Evolutionary conservation across 2,797 vertebrate genomes (phyloP).

Genomic region (Anguilla anguilla): DNA sequence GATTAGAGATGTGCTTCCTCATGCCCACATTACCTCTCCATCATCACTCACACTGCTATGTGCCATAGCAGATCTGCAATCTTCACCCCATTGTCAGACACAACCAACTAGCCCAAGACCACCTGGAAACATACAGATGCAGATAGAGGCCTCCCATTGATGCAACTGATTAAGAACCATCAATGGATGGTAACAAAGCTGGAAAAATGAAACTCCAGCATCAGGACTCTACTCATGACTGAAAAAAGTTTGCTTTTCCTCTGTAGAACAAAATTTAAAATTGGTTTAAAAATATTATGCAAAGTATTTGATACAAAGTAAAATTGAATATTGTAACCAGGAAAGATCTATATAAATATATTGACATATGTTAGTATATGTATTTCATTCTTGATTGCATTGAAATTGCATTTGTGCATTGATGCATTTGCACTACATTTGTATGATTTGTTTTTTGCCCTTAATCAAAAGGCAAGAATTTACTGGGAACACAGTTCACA

Average conservation of each 20-base stretch:
- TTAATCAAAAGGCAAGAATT: conserved; percentile 41
- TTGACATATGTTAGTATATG: background rate
- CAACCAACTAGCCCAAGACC: background rate
- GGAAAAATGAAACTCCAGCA: no score
- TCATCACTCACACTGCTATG: no score
- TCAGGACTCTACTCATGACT: background rate
- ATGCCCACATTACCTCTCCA: background rate
- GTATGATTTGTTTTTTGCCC: conserved; percentile 39
- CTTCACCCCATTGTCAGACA: background rate
- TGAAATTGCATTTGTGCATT: background rate
- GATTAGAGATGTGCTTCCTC: background rate
- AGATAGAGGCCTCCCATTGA: no score
- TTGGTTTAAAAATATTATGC: background rate
- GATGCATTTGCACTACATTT: background rate
- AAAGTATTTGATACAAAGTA: background rate
- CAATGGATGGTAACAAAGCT: no score
- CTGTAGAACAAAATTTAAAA: background rate
- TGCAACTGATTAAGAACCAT: no score
- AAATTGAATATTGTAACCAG: background rate
- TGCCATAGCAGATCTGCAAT: background rate
- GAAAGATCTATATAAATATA: background rate
- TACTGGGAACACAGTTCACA: conserved; percentile 45
- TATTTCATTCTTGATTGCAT: background rate
- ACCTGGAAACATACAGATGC: background rate
- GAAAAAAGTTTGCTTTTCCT: background rate